Evolutionary conservation across 2,888 invertebrate species (phyloP), one percentile per base, ranked within the genome.

Genomic region (Acrobasis repandana): DNA sequence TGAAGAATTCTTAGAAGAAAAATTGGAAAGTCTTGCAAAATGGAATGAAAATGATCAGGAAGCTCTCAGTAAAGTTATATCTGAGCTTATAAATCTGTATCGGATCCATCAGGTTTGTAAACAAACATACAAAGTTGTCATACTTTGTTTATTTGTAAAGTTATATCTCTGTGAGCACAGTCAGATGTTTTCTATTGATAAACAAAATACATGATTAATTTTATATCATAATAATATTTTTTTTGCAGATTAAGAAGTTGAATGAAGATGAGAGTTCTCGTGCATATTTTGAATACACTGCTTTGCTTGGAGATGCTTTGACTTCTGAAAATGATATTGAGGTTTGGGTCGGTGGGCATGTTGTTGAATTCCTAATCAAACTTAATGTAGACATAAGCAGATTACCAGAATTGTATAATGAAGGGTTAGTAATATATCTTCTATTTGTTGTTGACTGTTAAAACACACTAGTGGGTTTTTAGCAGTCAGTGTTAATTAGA

Each of bases 21-120:
- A 92, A 73, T 75, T 95, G 43, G 95, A 95, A 15, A 94, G 94
- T 75, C 86, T 95, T 58, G 86, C 90, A 5, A 91, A 93, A 57
- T 96, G 96, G 96, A 90, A 95, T 84, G 86, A 93, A 67, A 88
- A 83, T 62, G 90, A 95, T 72, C 89, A 93, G 1, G 90, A 92
- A 71, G 91, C 94, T 11, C 83, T 96, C 47, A 85, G 93, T 64
- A 84, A 90, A 71, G 94, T 95, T 36, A 82, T 96, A 63, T 88
- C 87, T 63, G 95, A 96, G 76, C 85, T 96, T 56, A 76, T 95
- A 47, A 74, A 74, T 59, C 82, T 94, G 20, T 96, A 95, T 75
- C 95, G 94, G 80, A 83, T 87, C 61, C 91, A 94, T 78, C 95
- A 96, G 90, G 95, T 95, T 83, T 68, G 67, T 67, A 60, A 61